Evolutionary conservation across 2,888 invertebrate genomes (phyloP).

Genomic region (Lissocephala sabroskyi): DNA sequence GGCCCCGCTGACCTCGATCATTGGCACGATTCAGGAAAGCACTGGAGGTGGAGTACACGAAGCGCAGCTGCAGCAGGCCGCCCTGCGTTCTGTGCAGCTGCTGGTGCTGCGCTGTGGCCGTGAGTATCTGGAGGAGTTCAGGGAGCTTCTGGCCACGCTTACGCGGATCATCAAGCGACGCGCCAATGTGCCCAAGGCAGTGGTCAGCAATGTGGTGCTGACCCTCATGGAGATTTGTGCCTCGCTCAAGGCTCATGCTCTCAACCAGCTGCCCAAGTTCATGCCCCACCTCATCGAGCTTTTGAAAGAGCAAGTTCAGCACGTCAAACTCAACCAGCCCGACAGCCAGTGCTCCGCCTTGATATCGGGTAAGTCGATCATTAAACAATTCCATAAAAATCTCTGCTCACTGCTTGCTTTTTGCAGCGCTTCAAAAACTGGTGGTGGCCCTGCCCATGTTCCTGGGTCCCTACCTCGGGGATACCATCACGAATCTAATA

Average conservation of each 20-base stretch:
- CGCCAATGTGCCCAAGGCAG: slow-evolving; percentile 64
- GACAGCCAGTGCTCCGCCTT: slow-evolving; percentile 70
- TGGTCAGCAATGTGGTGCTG: slow-evolving; percentile 82
- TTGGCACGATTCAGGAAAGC: slow-evolving; percentile 75
- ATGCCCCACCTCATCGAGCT: slow-evolving; percentile 83
- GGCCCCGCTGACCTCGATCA: slow-evolving; percentile 76
- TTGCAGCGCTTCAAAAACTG: slow-evolving; percentile 81
- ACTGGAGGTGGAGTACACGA: slow-evolving; percentile 33
- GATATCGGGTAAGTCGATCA: slow-evolving; percentile 75
- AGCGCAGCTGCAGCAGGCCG: slow-evolving; percentile 81
- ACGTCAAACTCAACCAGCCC: slow-evolving; percentile 50
- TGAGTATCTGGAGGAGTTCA: slow-evolving; percentile 80
- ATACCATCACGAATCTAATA: slow-evolving; percentile 78
- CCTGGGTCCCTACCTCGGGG: slow-evolving; percentile 87
- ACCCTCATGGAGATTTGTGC: slow-evolving; percentile 80
- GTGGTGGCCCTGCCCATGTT: slow-evolving; percentile 87
- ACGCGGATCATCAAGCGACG: slow-evolving; percentile 73
- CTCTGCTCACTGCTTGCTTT: not conserved
- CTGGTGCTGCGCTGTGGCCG: slow-evolving; percentile 82
- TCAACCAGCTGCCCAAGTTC: slow-evolving; percentile 83
- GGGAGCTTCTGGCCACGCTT: slow-evolving; percentile 79
- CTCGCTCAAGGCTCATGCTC: slow-evolving; percentile 82
- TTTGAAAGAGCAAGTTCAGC: slow-evolving; percentile 78
- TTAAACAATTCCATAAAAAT: not conserved
- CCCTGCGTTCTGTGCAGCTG: slow-evolving; percentile 86